Evolutionary conservation across 1,140 invertebrate genomes (phyloP).

Genomic region (Bombus huntii): DNA sequence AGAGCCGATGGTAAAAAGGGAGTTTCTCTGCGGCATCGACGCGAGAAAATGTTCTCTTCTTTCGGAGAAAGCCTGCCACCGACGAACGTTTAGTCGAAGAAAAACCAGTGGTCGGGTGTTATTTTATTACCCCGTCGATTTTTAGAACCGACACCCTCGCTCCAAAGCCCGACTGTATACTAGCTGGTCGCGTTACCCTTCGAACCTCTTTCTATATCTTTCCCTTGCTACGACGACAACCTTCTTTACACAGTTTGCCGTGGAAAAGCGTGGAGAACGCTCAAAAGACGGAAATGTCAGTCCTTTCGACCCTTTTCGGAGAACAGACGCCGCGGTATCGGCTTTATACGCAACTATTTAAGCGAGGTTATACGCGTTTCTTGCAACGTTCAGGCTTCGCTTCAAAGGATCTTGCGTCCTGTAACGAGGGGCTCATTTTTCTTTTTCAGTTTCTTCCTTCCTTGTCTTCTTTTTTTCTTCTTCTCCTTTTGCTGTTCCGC

Average conservation of each 20-base stretch:
- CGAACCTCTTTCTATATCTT: constrained; percentile 35
- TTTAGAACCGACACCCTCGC: constrained; percentile 58
- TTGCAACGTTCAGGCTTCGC: constrained; percentile 24
- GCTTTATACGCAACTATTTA: constrained; percentile 64
- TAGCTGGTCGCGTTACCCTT: constrained; percentile 32
- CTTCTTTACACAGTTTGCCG: constrained; percentile 24
- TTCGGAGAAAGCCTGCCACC: constrained; percentile 14
- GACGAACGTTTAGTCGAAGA: constrained; percentile 67
- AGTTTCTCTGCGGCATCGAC: constrained; percentile 19
- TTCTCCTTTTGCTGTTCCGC: constrained; percentile 3
- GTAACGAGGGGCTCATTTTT: constrained; percentile 19
- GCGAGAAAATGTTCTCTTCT: constrained; percentile 57
- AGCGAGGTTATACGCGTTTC: constrained; percentile 46
- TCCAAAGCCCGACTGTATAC: constrained; percentile 58
- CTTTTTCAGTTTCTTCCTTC: neutral
- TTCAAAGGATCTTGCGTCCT: constrained; percentile 54
- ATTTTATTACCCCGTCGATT: constrained; percentile 76
- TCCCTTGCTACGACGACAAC: neutral
- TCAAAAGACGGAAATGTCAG: constrained; percentile 26
- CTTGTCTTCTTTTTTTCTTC: too few relatives aligned
- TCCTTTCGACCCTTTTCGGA: neutral
- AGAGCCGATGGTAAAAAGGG: constrained; percentile 10
- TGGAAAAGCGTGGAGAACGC: constrained; percentile 27
- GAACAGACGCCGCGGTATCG: constrained; percentile 43
- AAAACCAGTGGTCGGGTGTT: constrained; percentile 67